phyloP scores from a whole-genome alignment of 2,797 vertebrate genomes.

The Stomatorhinus walkeri region DNA sequence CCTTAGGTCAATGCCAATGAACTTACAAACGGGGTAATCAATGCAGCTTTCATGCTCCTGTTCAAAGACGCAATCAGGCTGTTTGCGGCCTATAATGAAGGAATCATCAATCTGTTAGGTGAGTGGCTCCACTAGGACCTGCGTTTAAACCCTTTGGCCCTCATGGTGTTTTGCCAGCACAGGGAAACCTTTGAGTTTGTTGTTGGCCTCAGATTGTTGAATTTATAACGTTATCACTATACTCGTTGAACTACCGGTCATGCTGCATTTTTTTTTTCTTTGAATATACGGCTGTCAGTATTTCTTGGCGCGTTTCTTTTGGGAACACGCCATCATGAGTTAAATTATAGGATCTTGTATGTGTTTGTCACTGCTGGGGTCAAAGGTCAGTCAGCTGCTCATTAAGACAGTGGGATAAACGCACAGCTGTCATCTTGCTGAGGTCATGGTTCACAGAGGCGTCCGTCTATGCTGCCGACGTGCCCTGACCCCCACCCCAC shows the following conservation, averaged over 20 bases:
- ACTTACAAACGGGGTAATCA: conserved; percentile 98
- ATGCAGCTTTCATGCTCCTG: conserved; percentile 98
- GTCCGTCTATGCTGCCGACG: neutral
- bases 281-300: neutral
- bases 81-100: conserved; percentile 99
- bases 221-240: neutral
- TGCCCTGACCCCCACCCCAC: neutral
- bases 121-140: conserved; percentile 38
- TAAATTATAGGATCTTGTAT: no score
- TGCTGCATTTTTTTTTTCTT: no score
- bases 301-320: neutral
- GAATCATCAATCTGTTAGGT: conserved; percentile 98
- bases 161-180: neutral
- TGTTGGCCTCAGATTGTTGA: neutral
- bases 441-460: neutral
- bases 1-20: conserved; percentile 94
- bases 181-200: neutral
- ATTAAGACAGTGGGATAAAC: neutral
- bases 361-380: neutral
- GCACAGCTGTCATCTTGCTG: neutral
- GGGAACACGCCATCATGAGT: no score
- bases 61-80: conserved; percentile 99
- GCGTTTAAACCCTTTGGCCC: neutral
- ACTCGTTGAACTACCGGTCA: neutral
- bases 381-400: neutral